Base-by-base conservation (phyloP, 2,113 vertebrate species). In the Caloenas nicobarica region DNA sequence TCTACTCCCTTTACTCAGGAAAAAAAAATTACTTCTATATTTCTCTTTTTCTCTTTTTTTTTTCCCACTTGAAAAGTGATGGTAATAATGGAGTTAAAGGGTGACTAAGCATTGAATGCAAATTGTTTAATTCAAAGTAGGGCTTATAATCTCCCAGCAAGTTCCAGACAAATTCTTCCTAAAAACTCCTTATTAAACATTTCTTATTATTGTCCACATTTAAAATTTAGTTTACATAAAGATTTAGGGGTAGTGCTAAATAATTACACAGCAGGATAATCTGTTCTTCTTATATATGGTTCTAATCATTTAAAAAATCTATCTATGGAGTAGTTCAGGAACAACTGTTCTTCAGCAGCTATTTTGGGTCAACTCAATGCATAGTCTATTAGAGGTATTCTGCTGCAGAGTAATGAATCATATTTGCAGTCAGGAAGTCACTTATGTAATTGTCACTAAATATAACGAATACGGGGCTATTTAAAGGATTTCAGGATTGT, bases 361-460 rank as follows among this genome's bases (percentile, higher is more conserved):
- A 97, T 96, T 96, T 95, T 94, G 78, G 89, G 87, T 89, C 81
- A 95, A 70, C 58, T 93, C 95, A 72, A 93, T 91, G 89, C 93
- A 80, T 76, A 94, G 77, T 93, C 77, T 96, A 94, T 94, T 94
- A 92, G 81, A 96, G 83, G 81, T 93, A 89, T 92, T 89, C 53
- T 96, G 42, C 86, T 81, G 88, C 81, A 94, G 81, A 89, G 70
- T 85, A 92, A 96, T 96, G 88, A 94, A 96, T 96, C 91, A 93
- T 77, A 91, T 96, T 95, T 95, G 95, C 95, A 89, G 70, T 65
- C 91, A 93, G 66, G 23, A 95, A 96, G 80, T 79, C 88, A 79
- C 81, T 96, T 64, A 46, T 87, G 65, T 89, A 96, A 96, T 89
- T 96, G 91, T 92, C 83, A 83, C 80, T 95, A 96, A 89, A 85